Percentiles rank a stretch among this genome's conserved stretches.
Evolutionary conservation across 2,888 invertebrate genomes (phyloP).

Genomic region (Elysia crispata): DNA sequence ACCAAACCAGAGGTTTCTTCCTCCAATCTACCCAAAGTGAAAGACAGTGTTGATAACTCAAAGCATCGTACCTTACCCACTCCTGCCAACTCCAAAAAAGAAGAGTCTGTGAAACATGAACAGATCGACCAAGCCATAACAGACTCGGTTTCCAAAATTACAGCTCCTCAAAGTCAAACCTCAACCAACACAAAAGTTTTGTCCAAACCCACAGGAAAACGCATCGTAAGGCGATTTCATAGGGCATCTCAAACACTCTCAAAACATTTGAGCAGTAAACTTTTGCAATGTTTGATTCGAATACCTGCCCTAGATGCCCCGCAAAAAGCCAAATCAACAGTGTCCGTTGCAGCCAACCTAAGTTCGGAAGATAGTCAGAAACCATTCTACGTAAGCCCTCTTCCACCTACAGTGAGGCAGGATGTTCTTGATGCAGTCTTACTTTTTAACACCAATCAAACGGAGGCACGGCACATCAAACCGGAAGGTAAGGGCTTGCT

Average conservation of each 20-base stretch:
- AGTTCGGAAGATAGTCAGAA: slow-evolving; percentile 2
- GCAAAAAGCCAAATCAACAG: not conserved
- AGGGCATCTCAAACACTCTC: slow-evolving; percentile 38
- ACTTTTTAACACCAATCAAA: too few species aligned
- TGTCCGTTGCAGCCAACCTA: not conserved
- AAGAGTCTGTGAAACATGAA: too few species aligned
- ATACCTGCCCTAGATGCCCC: slow-evolving; percentile 25
- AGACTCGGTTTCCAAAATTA: not conserved
- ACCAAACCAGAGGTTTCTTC: too few species aligned
- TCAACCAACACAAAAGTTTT: not conserved
- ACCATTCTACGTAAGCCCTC: not conserved
- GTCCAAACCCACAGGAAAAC: slow-evolving; percentile 10
- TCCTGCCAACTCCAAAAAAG: too few species aligned
- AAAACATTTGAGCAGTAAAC: slow-evolving; percentile 17
- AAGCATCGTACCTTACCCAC: not conserved
- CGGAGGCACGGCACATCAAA: too few species aligned
- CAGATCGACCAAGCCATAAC: too few species aligned
- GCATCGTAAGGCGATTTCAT: slow-evolving; percentile 43
- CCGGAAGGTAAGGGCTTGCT: too few species aligned
- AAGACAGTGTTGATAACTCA: not conserved
- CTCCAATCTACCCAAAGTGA: too few species aligned
- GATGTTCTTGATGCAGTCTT: not conserved
- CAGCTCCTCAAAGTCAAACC: not conserved
- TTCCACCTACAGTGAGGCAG: slow-evolving; percentile 17
- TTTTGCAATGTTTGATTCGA: slow-evolving; percentile 37